phyloP scores from a whole-genome alignment of 2,113 vertebrate genomes.

The Pavo muticus region DNA sequence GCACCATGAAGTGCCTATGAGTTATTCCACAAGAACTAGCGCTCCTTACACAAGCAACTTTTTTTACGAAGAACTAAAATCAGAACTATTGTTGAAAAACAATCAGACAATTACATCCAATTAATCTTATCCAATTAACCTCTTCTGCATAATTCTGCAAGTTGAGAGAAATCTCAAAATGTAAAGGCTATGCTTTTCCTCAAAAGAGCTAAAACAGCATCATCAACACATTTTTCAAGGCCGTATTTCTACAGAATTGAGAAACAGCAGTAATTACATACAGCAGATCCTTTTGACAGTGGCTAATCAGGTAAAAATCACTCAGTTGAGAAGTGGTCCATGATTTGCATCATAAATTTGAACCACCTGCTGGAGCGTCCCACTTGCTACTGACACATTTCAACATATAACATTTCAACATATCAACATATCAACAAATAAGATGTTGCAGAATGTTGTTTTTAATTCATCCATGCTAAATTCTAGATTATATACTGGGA shows the following conservation, averaged over 20 bases:
- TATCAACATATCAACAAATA: background rate
- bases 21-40: background rate
- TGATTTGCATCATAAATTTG: background rate
- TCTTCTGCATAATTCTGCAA: constrained; percentile 1
- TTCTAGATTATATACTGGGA: background rate
- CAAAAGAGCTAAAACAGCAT: background rate
- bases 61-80: background rate
- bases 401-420: no score
- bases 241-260: background rate
- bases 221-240: background rate
- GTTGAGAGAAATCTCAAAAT: background rate
- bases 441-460: background rate
- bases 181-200: background rate
- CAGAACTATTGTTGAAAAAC: background rate
- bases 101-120: background rate
- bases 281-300: background rate
- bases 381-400: background rate
- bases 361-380: background rate
- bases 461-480: background rate
- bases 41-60: background rate
- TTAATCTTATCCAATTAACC: background rate
- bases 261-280: background rate
- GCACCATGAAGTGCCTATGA: background rate
- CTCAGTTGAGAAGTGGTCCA: background rate
- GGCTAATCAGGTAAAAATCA: background rate